phyloP scores from a whole-genome alignment of 1,140 invertebrate genomes.

The Chelonus insularis region DNA sequence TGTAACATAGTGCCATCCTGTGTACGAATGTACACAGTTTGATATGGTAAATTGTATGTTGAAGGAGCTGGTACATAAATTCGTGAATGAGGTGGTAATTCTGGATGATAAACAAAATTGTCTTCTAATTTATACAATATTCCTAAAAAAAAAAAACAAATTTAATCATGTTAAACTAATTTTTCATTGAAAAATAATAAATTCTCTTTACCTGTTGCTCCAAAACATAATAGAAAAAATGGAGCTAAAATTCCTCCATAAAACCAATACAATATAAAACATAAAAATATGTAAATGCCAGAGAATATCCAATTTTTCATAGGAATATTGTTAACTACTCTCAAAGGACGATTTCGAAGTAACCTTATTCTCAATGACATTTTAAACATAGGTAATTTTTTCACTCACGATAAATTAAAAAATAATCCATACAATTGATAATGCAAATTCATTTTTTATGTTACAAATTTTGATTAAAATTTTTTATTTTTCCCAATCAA shows the following conservation, averaged over 20 bases:
- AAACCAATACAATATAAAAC: conserved; percentile 79
- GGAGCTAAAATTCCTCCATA: conserved; percentile 73
- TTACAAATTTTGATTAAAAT: no score
- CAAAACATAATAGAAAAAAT: conserved; percentile 69
- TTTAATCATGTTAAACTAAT: background rate
- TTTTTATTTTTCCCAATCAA: no score
- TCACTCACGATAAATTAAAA: no score
- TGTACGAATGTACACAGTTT: conserved; percentile 78
- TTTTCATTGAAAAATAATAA: background rate
- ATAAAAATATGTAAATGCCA: conserved; percentile 65
- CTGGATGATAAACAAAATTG: conserved; percentile 84
- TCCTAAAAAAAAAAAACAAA: conserved; percentile 58
- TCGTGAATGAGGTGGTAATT: conserved; percentile 83
- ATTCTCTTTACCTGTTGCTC: conserved; percentile 66
- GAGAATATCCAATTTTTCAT: conserved; percentile 64
- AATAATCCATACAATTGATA: no score
- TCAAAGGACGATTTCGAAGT: conserved; percentile 41
- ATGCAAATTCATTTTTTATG: no score
- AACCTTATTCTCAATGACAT: conserved; percentile 49
- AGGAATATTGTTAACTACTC: conserved; percentile 45
- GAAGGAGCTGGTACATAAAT: conserved; percentile 84
- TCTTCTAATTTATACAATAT: conserved; percentile 86
- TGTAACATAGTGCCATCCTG: conserved; percentile 82
- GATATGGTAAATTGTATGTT: conserved; percentile 80
- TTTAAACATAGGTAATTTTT: background rate